Conservation (phyloP, 2,888 invertebrate genomes). For the Sinohyriopsis cumingii region DNA sequence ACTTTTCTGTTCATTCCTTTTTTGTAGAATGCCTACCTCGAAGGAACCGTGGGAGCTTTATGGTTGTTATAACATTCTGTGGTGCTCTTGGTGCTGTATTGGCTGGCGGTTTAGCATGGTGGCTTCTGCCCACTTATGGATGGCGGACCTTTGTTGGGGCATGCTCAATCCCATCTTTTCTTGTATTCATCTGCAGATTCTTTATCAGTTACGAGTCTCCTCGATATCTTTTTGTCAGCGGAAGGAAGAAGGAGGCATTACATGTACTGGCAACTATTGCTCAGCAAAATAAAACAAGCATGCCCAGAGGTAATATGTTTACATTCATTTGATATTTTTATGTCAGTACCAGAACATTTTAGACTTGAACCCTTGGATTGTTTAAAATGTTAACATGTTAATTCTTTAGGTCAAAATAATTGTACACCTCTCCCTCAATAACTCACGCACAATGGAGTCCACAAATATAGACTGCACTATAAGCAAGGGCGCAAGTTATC, state of each 20-base stretch:
- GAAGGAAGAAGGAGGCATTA: slow-evolving; percentile 38
- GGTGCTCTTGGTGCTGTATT: slow-evolving; percentile 60
- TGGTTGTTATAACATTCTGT: slow-evolving; percentile 62
- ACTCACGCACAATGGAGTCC: no score
- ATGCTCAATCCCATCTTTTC: slow-evolving; percentile 51
- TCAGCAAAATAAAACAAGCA: slow-evolving; percentile 31
- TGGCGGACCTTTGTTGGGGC: slow-evolving; percentile 58
- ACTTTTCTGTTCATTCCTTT: not conserved
- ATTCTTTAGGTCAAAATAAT: no score
- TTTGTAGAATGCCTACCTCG: slow-evolving; percentile 58
- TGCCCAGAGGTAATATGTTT: slow-evolving; percentile 39
- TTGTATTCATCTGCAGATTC: slow-evolving; percentile 41
- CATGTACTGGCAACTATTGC: slow-evolving; percentile 50
- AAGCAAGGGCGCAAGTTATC: no score
- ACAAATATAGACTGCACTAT: no score
- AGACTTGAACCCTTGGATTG: no score
- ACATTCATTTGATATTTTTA: not conserved
- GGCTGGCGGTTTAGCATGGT: slow-evolving; percentile 58
- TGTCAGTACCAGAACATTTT: no score
- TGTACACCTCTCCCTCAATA: no score
- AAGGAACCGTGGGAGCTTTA: slow-evolving; percentile 50
- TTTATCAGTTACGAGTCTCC: slow-evolving; percentile 54
- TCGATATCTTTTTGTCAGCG: slow-evolving; percentile 54
- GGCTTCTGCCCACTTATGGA: slow-evolving; percentile 46
- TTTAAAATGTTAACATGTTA: no score